These are phyloP conservation scores for Morpho helenor DNA, from an alignment of 2,888 invertebrate species.

Conservation along the genomic window DNA sequence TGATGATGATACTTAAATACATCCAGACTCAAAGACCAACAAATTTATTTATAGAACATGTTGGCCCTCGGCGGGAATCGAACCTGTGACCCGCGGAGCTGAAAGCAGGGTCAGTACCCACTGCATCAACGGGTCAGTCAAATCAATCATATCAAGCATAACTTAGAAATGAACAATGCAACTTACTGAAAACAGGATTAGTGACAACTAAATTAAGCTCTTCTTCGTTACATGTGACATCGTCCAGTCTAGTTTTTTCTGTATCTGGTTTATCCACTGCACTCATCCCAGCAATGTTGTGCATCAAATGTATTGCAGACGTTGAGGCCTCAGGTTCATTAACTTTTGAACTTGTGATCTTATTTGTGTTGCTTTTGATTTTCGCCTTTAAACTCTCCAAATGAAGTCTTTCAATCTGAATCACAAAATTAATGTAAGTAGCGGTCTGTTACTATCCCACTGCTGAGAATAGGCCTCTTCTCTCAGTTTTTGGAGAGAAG, in stretches of 20 bases:
- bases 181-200: slow-evolving; percentile 42
- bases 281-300: slow-evolving; percentile 15
- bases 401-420: slow-evolving; percentile 61
- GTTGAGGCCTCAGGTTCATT: slow-evolving; percentile 15
- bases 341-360: slow-evolving; percentile 1
- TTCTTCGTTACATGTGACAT: slow-evolving; percentile 44
- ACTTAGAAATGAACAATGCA: slow-evolving; percentile 21
- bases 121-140: too few species aligned
- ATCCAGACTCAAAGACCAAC: too few species aligned
- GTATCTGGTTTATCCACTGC: slow-evolving; percentile 13
- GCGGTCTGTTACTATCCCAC: too few species aligned
- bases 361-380: slow-evolving; percentile 17
- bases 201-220: slow-evolving; percentile 45
- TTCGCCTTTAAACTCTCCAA: slow-evolving; percentile 47
- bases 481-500: too few species aligned
- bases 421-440: slow-evolving; percentile 15
- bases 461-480: too few species aligned
- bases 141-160: neutral
- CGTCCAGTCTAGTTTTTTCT: slow-evolving; percentile 22
- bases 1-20: too few species aligned
- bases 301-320: slow-evolving; percentile 34
- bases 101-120: too few species aligned
- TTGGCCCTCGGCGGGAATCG: too few species aligned
- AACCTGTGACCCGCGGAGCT: too few species aligned
- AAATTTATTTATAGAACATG: too few species aligned